phyloP scores from a whole-genome alignment of 2,888 invertebrate species.

The Camptogramma bilineatum region DNA sequence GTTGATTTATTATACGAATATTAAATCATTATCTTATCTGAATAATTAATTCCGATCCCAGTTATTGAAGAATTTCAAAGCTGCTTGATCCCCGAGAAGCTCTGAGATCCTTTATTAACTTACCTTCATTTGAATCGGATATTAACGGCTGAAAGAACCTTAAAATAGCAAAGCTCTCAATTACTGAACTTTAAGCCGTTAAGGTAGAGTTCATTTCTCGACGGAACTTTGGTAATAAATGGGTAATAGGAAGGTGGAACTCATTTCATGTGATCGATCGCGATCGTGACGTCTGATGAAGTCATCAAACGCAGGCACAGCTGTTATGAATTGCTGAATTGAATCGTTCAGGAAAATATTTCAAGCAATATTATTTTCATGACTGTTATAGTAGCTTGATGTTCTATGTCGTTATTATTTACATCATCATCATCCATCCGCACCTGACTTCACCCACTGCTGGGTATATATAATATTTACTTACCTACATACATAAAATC shows the following conservation, averaged over 20 bases:
- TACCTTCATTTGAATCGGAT: slow-evolving; percentile 30
- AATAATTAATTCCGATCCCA: slow-evolving; percentile 4
- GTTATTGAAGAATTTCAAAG: slow-evolving; percentile 26
- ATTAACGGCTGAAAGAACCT: slow-evolving; percentile 14
- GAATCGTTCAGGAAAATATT: slow-evolving; percentile 14
- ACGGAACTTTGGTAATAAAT: slow-evolving; percentile 7
- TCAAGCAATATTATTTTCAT: background rate
- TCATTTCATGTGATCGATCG: slow-evolving; percentile 33
- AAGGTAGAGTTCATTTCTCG: slow-evolving; percentile 19
- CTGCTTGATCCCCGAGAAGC: slow-evolving; percentile 15
- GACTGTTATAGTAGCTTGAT: background rate
- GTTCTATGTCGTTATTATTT: too few species aligned
- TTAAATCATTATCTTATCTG: slow-evolving; percentile 11
- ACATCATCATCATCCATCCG: too few species aligned
- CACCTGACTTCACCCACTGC: too few species aligned
- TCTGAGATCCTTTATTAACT: slow-evolving; percentile 18
- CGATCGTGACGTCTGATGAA: slow-evolving; percentile 31
- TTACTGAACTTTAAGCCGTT: slow-evolving; percentile 12
- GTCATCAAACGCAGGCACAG: slow-evolving; percentile 25
- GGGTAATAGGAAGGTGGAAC: slow-evolving; percentile 16
- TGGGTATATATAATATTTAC: too few species aligned
- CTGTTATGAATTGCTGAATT: slow-evolving; percentile 29
- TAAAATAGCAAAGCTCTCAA: slow-evolving; percentile 9
- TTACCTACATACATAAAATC: too few species aligned
- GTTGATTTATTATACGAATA: slow-evolving; percentile 17